Base-by-base conservation (phyloP, 2,797 vertebrate species). In the Betta splendens region DNA sequence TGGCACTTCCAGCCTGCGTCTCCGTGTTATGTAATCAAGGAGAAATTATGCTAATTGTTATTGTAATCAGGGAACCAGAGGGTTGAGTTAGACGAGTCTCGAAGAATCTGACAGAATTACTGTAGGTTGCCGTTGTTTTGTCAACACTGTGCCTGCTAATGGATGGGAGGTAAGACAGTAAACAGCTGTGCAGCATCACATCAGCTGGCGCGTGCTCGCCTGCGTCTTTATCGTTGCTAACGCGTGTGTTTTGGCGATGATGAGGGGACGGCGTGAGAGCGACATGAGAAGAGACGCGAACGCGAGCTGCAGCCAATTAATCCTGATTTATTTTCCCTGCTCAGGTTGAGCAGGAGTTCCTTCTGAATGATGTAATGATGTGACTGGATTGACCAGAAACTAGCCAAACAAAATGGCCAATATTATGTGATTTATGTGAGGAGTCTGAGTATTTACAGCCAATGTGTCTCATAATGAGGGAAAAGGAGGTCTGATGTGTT, bases 21-120 rank as follows among this genome's bases (percentile, higher is more conserved):
- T 59, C 36, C 10, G 35, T 48, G 52, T 86, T 80, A 76, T 79
- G 62, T 73, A 79, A 85, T 85, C 72, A 86, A 74, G 49, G 42
- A 62, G 55, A 26, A 64, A 69, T 73, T 58, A 77, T 83, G 77
- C 68, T 81, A 70, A 87, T 79, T 45, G 45, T 39, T 72, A 68
- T 66, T 75, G 58, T 80, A 80, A 83, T 86, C 66, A 76, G 47
- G 61, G 31, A 66, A 62, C 69, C 47, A 28, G 56, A 60, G 63
- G 64, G 46, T 52, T 58, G 33, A 32, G 28, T 69, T 69, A 72
- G 65, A 35, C 38, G 72, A 67, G 68, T 61, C 51, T 79, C 51
- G 63, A 66, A 65, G 68, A 78, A 2, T 37, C 23, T 79, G 72
- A 75, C 61, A 58, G 60, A 79, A 85, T 81, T 83, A n/a, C n/a